Evolutionary conservation across 1,140 invertebrate species (phyloP).

Genomic region (Tetraneura akinire): DNA sequence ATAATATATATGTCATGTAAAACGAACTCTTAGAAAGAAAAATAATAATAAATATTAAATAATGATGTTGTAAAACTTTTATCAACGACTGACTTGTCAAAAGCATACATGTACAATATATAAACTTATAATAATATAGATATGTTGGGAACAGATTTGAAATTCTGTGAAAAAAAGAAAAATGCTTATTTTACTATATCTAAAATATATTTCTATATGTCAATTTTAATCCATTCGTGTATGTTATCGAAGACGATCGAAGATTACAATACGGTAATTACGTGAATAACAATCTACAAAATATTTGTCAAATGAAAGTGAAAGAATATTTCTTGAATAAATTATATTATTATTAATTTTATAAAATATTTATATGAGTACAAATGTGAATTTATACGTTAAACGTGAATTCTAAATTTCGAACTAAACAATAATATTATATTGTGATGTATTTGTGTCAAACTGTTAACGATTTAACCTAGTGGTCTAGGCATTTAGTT

Average conservation of each 20-base stretch:
- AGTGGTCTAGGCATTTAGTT: too few relatives aligned
- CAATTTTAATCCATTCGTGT: conserved; percentile 23
- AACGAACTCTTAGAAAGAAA: background rate
- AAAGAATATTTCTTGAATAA: background rate
- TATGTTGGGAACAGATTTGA: conserved; percentile 8
- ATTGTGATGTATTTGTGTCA: too few relatives aligned
- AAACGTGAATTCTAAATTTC: too few relatives aligned
- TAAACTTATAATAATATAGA: background rate
- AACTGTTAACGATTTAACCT: too few relatives aligned
- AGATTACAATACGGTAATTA: conserved; percentile 11
- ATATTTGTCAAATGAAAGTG: background rate
- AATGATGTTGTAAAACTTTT: conserved; percentile 1
- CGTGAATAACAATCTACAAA: background rate
- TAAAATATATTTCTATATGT: background rate
- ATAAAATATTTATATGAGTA: background rate
- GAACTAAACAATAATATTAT: too few relatives aligned
- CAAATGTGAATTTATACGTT: too few relatives aligned
- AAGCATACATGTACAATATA: background rate
- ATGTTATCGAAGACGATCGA: conserved; percentile 16
- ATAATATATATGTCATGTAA: too few relatives aligned
- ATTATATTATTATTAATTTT: background rate
- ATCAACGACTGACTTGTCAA: conserved; percentile 25
- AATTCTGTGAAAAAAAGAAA: background rate
- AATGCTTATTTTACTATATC: conserved; percentile 5
- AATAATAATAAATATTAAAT: background rate